Base-by-base conservation (phyloP, 1,140 invertebrate species). In the Drosophila virilis region DNA sequence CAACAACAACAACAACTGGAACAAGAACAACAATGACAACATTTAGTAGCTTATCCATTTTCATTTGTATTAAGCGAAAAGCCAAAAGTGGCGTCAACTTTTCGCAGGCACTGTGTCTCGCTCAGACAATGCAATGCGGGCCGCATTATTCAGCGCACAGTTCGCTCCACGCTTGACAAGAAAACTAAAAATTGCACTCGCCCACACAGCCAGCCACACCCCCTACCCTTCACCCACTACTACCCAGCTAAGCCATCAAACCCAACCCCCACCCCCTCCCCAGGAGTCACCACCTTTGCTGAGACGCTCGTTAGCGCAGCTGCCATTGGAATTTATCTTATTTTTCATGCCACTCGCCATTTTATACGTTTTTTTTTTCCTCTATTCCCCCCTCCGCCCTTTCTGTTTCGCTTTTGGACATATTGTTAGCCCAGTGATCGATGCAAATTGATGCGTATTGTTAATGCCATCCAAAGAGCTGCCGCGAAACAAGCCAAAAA, bases 21-120 rank as follows among this genome's bases (percentile, higher is more conserved):
- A n/a, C 33, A 40, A 22, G 38, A 66, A 43, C 32, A 75, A 76
- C 80, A 74, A 65, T 58, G 83, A 80, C 69, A 83, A 79, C 83
- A 88, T 82, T 88, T 88, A 88, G 83, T 88, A 80, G 80, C 83
- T 88, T 84, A 88, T 88, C 83, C 84, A 88, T 88, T 88, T 88
- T 88, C 83, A 88, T 88, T 88, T 88, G 83, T 89, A 80, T 84
- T 88, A 78, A 89, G 83, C 80, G 74, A 80, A 83, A 83, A 75
- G 69, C 79, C 86, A 79, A 72, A 74, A 81, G 57, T 66, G 64
- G 72, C 42, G 57, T 51, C 38, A 48, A 72, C 57, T 40, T 55
- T 17, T 57, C 61, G 22, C 15, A 38, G 52, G 42, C 52, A 57
- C 48, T 62, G 50, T 66, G 35, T 38, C 46, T 13, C 22, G 57